Evolutionary conservation across 2,113 vertebrate species (phyloP), one percentile per base, ranked within the genome.

Genomic region (Sula dactylatra): DNA sequence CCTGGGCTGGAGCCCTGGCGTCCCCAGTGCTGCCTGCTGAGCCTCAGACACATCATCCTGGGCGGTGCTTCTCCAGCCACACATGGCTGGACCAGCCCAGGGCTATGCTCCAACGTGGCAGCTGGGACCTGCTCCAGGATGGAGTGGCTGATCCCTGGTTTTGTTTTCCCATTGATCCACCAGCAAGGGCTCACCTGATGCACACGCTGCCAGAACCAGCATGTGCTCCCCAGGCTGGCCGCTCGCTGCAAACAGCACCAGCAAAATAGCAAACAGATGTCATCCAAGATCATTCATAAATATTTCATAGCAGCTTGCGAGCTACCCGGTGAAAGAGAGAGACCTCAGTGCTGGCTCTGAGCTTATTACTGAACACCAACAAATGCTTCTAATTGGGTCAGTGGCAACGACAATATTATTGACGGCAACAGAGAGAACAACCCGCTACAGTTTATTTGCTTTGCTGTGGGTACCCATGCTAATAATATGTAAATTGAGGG

Each of bases 231-330:
- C 62, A 6, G 88, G 72, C 82, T 36, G 29, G 49, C 54, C 40
- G 0, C 85, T 86, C 42, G 2, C 79, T 40, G 19, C 64, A 58
- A 93, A 92, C 97, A 84, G 88, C 96, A 87, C 50, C 83, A 90
- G 86, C 86, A 96, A 95, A 97, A 97, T 10, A 96, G 96, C 93
- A 77, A 97, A 95, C 97, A 98, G 97, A 98, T 98, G 97, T 96
- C 95, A 97, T 84, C 94, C 97, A 95, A 88, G 91, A 92, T 93
- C 64, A 0, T 95, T 96, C 96, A 97, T 98, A 94, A 97, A 98
- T 98, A 97, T 98, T 98, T 97, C 89, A 98, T 70, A 58, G 88
- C 5, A 4, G 90, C 81, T 94, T 91, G 44, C 27, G 87, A 95
- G 90, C 92, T 84, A 94, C 95, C 79, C 58, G 62, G 86, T 96